Conservation (phyloP, 2,888 invertebrate species). For the Drosophila maculinotata region DNA sequence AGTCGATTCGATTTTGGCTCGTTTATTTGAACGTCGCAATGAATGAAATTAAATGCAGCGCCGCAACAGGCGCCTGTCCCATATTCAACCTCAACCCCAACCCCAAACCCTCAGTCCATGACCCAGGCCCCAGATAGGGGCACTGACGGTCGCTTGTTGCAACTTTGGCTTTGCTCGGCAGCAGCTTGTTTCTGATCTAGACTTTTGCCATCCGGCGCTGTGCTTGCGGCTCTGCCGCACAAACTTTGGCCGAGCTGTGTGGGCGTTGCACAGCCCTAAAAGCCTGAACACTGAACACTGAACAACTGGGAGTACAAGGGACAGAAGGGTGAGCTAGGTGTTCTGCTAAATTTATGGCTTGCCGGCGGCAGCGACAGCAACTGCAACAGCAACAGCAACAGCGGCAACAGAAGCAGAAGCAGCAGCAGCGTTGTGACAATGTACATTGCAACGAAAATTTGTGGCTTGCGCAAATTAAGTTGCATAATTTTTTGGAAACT, state of each 20-base stretch:
- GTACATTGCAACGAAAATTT: slow-evolving; percentile 65
- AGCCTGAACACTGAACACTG: too few species aligned
- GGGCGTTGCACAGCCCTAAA: slow-evolving; percentile 36
- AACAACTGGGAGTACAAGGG: neutral
- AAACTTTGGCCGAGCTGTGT: slow-evolving; percentile 47
- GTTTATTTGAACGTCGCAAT: slow-evolving; percentile 41
- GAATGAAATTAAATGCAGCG: slow-evolving; percentile 72
- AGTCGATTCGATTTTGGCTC: slow-evolving; percentile 62
- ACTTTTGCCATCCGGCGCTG: slow-evolving; percentile 63
- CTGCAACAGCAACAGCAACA: slow-evolving; percentile 38
- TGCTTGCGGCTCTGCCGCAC: slow-evolving; percentile 35
- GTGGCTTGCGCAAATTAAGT: slow-evolving; percentile 61
- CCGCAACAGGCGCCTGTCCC: slow-evolving; percentile 52
- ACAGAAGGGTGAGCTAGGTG: slow-evolving; percentile 5
- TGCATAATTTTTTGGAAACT: slow-evolving; percentile 60
- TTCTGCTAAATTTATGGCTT: slow-evolving; percentile 60
- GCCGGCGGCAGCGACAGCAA: slow-evolving; percentile 49
- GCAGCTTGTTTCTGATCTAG: slow-evolving; percentile 71
- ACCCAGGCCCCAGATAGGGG: slow-evolving; percentile 21
- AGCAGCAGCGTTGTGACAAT: slow-evolving; percentile 51
- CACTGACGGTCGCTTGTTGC: slow-evolving; percentile 55
- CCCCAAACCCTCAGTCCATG: slow-evolving; percentile 12
- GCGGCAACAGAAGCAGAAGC: slow-evolving; percentile 34
- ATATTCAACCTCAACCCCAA: slow-evolving; percentile 6
- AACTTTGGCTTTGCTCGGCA: slow-evolving; percentile 56